Evolutionary conservation across 2,797 vertebrate species (phyloP).

Genomic region (Percopsis omiscomaycus): DNA sequence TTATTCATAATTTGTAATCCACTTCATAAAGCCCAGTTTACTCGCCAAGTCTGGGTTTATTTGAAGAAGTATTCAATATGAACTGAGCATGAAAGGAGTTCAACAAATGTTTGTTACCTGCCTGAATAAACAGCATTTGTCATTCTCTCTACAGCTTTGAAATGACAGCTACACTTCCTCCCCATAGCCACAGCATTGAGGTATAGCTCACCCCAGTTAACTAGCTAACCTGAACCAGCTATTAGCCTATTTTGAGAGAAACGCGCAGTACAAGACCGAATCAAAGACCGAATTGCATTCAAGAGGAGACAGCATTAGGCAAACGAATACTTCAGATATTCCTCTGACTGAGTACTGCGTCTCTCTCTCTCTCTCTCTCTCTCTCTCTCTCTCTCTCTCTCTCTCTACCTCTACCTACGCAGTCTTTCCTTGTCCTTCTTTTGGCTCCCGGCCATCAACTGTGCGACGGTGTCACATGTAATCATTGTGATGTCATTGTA

Average conservation of each 20-base stretch:
- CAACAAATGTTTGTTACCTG: conserved; percentile 36
- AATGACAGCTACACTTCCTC: conserved; percentile 2
- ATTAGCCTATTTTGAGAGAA: conserved; percentile 33
- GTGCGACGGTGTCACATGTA: conserved; percentile 48
- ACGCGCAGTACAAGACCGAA: not conserved
- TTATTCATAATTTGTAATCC: conserved; percentile 70
- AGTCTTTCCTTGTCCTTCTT: conserved; percentile 32
- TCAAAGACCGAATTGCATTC: conserved; percentile 28
- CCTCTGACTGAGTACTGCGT: conserved; percentile 36
- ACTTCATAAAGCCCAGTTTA: conserved; percentile 63
- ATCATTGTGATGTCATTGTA: conserved; percentile 56
- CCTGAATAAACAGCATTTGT: conserved; percentile 20
- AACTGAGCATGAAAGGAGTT: conserved; percentile 31
- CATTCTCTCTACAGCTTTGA: conserved; percentile 14
- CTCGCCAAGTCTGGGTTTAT: conserved; percentile 35
- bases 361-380: conserved; percentile 16
- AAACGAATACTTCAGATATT: conserved; percentile 41
- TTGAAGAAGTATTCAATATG: conserved; percentile 40
- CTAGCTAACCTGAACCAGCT: conserved; percentile 32
- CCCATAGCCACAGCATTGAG: conserved; percentile 10
- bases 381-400: not conserved
- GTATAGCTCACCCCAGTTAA: conserved; percentile 23
- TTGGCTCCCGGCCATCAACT: conserved; percentile 45
- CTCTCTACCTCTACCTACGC: not conserved
- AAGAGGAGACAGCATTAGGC: conserved; percentile 17